Base-by-base conservation (phyloP, 2,797 vertebrate genomes). In the Microhierax caerulescens region DNA sequence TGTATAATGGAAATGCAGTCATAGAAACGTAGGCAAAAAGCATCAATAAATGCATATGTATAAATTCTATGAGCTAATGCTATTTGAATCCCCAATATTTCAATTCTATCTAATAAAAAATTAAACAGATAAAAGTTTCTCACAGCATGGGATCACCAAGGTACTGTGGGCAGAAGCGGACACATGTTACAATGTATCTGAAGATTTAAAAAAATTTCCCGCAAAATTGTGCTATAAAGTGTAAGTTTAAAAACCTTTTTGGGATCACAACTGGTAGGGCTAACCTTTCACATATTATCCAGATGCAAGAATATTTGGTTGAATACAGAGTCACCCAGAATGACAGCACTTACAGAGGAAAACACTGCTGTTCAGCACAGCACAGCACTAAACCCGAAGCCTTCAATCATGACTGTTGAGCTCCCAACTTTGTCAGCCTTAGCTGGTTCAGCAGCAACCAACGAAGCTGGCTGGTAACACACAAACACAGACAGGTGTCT, bases 151-250 rank as follows among this genome's bases (percentile, higher is more conserved):
- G 39, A 63, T 76, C 10, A 3, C 28, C 63, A n/a, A 20, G 0
- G 7, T 3, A 28, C 53, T 7, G 30, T 36, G 63, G 67, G 70
- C 74, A 95, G 59, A 60, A 68, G 48, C 14, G 43, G 57, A 69
- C 3, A 4, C 25, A n/a, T 0, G 1, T 47, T 36, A 20, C 28
- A 36, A 25, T 0, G 3, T 19, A 91, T 7, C 18, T 45, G 27
- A 84, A 63, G 39, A 45, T 3, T 76, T 43, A 19, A 1, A 7
- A 63, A 75, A 22, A 17, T 6, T 43, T 79, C 34, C 47, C 53
- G 23, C 17, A 32, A 34, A 69, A n/a, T 7, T 65, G 11, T 27
- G 45, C 28, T 24, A 50, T 24, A 43, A 63, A 63, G 8, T 10
- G 1, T 18, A 54, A 30, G 4, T 45, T 85, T 28, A 43, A 73